Conservation (phyloP, 2,797 vertebrate species). For the Anguilla marmorata region DNA sequence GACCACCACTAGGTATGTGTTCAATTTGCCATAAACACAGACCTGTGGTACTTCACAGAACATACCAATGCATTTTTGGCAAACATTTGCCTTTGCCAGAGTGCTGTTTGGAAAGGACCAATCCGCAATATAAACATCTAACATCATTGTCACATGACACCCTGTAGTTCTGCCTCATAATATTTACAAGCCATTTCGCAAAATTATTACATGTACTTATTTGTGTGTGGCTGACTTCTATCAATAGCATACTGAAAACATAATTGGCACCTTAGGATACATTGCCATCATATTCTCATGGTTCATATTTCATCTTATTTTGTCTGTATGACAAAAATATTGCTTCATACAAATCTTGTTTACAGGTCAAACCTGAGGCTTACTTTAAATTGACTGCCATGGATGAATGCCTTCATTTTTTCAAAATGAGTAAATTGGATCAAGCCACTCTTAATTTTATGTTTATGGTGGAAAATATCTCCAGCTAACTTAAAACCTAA, state of each 20-base stretch:
- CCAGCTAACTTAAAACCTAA: background rate
- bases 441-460: background rate
- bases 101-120: background rate
- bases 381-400: background rate
- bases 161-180: background rate
- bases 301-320: background rate
- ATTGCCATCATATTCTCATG: background rate
- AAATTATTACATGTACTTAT: background rate
- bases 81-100: background rate
- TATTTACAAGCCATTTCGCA: background rate
- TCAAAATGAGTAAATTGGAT: background rate
- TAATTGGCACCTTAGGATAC: background rate
- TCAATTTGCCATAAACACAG: background rate
- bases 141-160: background rate
- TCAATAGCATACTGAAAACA: background rate
- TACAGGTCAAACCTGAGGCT: background rate
- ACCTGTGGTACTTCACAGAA: background rate
- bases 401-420: background rate
- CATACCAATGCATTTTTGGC: background rate
- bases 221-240: background rate
- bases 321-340: background rate
- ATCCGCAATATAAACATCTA: background rate
- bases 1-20: background rate
- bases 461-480: background rate
- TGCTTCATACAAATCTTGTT: background rate